Conservation (phyloP, 2,888 invertebrate species). For the Athalia circularis region DNA sequence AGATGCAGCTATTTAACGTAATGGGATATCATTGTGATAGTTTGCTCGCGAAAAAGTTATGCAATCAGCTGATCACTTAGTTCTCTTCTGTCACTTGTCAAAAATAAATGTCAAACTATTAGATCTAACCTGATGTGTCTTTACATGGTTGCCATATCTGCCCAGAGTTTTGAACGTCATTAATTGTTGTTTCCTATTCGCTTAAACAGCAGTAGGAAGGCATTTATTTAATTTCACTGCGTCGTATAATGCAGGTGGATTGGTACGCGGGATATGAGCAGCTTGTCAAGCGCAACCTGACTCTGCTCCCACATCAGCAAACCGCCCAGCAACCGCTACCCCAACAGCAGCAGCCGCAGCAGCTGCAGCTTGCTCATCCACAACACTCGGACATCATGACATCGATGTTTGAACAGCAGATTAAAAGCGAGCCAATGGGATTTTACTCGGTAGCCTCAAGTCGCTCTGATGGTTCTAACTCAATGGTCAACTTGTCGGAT, state of each 20-base stretch:
- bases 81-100: slow-evolving; percentile 72
- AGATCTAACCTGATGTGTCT: slow-evolving; percentile 61
- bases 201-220: neutral
- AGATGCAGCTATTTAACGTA: neutral
- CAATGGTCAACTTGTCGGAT: slow-evolving; percentile 72
- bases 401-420: slow-evolving; percentile 83
- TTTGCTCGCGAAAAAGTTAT: slow-evolving; percentile 69
- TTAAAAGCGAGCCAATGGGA: slow-evolving; percentile 83
- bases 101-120: slow-evolving; percentile 70
- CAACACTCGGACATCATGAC: slow-evolving; percentile 70
- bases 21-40: slow-evolving; percentile 31
- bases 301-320: slow-evolving; percentile 73
- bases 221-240: slow-evolving; percentile 31
- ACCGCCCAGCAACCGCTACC: slow-evolving; percentile 52
- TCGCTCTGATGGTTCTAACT: slow-evolving; percentile 71
- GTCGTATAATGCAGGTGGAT: slow-evolving; percentile 69
- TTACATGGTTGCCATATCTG: slow-evolving; percentile 39
- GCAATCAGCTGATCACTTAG: slow-evolving; percentile 74
- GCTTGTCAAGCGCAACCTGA: slow-evolving; percentile 75
- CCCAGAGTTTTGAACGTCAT: slow-evolving; percentile 14
- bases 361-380: slow-evolving; percentile 61
- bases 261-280: slow-evolving; percentile 75
- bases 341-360: slow-evolving; percentile 60
- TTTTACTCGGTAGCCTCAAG: slow-evolving; percentile 75
- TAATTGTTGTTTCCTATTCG: slow-evolving; percentile 14